Evolutionary conservation across 2,888 invertebrate genomes (phyloP), one percentile per base, ranked within the genome.

Genomic region (Stenchaetothrips biformis): DNA sequence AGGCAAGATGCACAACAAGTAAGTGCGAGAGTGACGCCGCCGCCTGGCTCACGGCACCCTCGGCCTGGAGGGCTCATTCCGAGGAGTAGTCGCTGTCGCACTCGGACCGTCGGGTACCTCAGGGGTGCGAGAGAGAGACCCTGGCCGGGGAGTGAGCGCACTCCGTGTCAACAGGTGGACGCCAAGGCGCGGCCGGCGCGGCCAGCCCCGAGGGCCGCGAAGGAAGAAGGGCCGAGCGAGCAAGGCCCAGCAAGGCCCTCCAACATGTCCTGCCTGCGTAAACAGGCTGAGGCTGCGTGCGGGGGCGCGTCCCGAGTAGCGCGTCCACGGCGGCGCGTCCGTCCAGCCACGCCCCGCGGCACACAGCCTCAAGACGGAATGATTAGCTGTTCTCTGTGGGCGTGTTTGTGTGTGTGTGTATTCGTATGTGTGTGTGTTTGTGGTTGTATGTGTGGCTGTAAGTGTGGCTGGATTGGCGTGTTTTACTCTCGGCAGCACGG

Each of bases 1-100:
- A 74, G 67, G 67, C 7, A 74, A 74, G 67, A 74, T 74, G 9
- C 67, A 74, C 11, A 21, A 21, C 67, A 74, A n/a, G 67, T 74
- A 21, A 74, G 67, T 74, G 67, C 37, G 53, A 25, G 9, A 25
- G 9, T 6, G 67, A 21, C 67, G 21, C 53, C 16, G 53, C 53
- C 53, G n/a, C n/a, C n/a, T n/a, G n/a, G n/a, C n/a, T n/a, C n/a
- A n/a, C 8, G 53, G 53, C 13, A 13, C 16, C 53, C 37, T 4
- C 16, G 53, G 13, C 53, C 53, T 53, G 53, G 13, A 53, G 11
- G 49, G 53, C 53, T 53, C 53, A 13, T 37, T 37, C 1, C 4
- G 37, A 4, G 37, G 37, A 4, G 37, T 4, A 4, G 37, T 37
- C 37, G 2, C 37, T 37, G 37, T 37, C 37, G 37, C 37, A 37